A percentile compares a stretch with the other conserved stretches of the same genome.
Conservation (phyloP, 2,113 vertebrate genomes). For the Channa argus region DNA sequence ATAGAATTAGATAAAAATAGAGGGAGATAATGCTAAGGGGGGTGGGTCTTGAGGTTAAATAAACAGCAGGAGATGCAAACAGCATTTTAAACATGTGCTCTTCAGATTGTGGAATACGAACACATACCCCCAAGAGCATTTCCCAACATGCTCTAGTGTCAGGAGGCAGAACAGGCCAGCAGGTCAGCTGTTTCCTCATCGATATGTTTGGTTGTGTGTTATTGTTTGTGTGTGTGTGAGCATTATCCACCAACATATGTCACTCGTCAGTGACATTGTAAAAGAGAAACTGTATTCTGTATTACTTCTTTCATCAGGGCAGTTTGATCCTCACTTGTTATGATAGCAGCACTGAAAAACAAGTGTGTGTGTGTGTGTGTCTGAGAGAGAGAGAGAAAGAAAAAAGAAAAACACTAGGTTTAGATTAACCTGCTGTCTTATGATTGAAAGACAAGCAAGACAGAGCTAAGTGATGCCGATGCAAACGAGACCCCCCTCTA, state of each 20-base stretch:
- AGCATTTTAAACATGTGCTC: constrained; percentile 63
- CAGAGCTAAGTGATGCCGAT: background rate
- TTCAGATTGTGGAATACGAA: constrained; percentile 29
- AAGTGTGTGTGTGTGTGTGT: background rate
- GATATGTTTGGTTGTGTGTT: constrained; percentile 13
- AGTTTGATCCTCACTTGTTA: constrained; percentile 40
- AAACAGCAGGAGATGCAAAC: constrained; percentile 55
- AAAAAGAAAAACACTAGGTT: background rate
- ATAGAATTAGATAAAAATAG: constrained; percentile 46
- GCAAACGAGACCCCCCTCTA: constrained; percentile 9
- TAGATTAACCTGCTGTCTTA: constrained; percentile 22
- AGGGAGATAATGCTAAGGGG: constrained; percentile 2
- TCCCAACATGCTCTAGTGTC: constrained; percentile 40
- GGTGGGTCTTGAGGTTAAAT: constrained; percentile 8
- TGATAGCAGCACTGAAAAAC: constrained; percentile 16
- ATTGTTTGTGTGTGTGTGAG: background rate
- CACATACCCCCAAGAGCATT: constrained; percentile 26
- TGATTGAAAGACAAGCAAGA: constrained; percentile 13
- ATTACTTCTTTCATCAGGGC: constrained; percentile 33
- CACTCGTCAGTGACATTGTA: background rate
- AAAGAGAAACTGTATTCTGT: background rate
- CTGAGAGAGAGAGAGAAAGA: background rate
- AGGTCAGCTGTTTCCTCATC: constrained; percentile 36
- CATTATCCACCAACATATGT: constrained; percentile 7
- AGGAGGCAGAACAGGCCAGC: background rate